phyloP scores from a whole-genome alignment of 2,888 invertebrate species.

The Cryptocephalus moraei region DNA sequence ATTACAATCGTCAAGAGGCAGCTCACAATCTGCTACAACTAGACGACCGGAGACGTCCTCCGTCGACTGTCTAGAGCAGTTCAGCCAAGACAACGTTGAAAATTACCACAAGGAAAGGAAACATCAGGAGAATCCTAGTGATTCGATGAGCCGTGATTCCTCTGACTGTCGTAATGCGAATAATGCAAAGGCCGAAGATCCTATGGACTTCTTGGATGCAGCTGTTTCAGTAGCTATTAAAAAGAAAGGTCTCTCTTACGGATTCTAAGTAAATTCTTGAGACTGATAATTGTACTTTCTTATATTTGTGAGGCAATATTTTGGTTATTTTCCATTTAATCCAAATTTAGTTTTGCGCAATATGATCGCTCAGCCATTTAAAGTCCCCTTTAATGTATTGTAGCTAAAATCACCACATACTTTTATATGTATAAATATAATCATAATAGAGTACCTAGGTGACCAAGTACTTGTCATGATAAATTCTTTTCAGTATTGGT shows the following conservation, averaged over 20 bases:
- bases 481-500: too few species aligned
- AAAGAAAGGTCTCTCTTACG: slow-evolving; percentile 55
- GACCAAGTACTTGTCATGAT: too few species aligned
- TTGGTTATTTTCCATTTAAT: too few species aligned
- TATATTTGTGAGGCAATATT: too few species aligned
- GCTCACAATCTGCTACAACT: background rate
- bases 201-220: slow-evolving; percentile 53
- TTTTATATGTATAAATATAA: too few species aligned
- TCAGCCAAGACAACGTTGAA: slow-evolving; percentile 16
- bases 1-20: slow-evolving; percentile 35
- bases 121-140: background rate
- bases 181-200: slow-evolving; percentile 16
- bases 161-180: background rate
- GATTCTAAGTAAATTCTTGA: slow-evolving; percentile 6
- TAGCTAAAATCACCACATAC: too few species aligned
- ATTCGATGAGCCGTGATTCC: slow-evolving; percentile 11
- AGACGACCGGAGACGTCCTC: background rate
- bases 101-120: slow-evolving; percentile 18
- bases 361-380: too few species aligned
- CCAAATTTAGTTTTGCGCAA: too few species aligned
- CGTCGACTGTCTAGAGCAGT: background rate
- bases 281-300: too few species aligned
- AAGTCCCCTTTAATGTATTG: too few species aligned
- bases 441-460: too few species aligned
- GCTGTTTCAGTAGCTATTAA: slow-evolving; percentile 68